These are phyloP conservation scores for Philhelius pedissequus DNA, from an alignment of 2,888 invertebrate genomes.

Conservation along the genomic window DNA sequence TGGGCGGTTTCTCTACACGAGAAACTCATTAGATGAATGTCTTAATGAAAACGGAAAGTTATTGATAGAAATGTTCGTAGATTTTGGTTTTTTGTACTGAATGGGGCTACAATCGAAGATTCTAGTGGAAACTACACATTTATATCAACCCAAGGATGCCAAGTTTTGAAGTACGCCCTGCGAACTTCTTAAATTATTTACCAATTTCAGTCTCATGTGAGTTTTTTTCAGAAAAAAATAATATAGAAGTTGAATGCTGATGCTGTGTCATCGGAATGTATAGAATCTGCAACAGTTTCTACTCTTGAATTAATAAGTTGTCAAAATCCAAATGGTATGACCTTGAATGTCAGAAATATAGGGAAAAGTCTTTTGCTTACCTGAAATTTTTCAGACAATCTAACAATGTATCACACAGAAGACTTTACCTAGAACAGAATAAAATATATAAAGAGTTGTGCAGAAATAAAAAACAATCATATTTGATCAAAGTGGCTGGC, in stretches of 20 bases:
- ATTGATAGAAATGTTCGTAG: no score
- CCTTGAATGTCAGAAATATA: neutral
- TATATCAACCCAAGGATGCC: no score
- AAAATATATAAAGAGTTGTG: neutral
- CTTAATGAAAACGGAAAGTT: no score
- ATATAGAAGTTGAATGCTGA: neutral
- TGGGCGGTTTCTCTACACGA: no score
- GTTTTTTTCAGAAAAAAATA: neutral
- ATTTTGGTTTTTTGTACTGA: no score
- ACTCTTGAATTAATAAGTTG: neutral
- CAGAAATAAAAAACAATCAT: neutral
- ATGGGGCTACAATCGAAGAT: no score
- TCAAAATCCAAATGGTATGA: slow-evolving; percentile 6
- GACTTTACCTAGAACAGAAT: neutral
- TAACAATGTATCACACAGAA: no score
- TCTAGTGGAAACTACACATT: no score
- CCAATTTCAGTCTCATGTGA: neutral
- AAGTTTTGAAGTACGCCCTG: no score
- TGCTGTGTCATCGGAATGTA: neutral
- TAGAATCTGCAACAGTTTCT: neutral
- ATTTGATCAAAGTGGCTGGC: neutral
- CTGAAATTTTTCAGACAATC: no score
- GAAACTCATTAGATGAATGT: no score
- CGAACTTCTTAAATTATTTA: neutral
- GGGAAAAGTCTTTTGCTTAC: neutral